These are phyloP conservation scores for Myripristis jacobus DNA, from an alignment of 2,797 vertebrate species.

Conservation along the genomic window DNA sequence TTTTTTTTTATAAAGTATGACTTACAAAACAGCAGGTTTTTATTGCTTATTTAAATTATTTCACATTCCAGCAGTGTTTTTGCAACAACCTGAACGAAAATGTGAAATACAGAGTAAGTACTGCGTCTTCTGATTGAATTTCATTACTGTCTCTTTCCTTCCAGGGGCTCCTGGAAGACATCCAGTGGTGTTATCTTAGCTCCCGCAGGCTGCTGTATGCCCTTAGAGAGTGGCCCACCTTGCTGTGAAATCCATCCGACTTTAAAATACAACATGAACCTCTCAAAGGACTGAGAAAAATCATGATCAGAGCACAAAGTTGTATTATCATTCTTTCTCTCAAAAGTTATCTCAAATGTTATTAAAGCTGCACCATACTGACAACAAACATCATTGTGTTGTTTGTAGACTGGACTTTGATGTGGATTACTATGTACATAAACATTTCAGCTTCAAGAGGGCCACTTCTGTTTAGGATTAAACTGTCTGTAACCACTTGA, in stretches of 20 bases:
- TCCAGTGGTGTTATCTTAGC: slow-evolving; percentile 5
- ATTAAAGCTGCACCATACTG: not conserved
- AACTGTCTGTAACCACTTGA: too few relatives aligned
- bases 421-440: too few relatives aligned
- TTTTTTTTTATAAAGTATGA: too few relatives aligned
- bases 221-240: not conserved
- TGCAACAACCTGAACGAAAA: not conserved
- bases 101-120: not conserved
- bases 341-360: not conserved
- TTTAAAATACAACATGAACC: slow-evolving; percentile 1
- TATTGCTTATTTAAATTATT: too few relatives aligned
- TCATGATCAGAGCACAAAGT: not conserved
- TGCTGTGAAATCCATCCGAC: not conserved
- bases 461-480: too few relatives aligned
- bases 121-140: not conserved
- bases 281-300: not conserved
- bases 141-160: not conserved
- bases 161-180: not conserved
- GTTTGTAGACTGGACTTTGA: not conserved
- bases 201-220: not conserved
- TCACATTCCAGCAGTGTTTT: too few relatives aligned
- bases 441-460: too few relatives aligned
- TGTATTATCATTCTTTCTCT: not conserved
- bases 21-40: not conserved
- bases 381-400: not conserved